Percentiles rank a stretch among this genome's conserved stretches.
phyloP scores from a whole-genome alignment of 92 coral and sea anemone genomes.

The Diadumene lineata region DNA sequence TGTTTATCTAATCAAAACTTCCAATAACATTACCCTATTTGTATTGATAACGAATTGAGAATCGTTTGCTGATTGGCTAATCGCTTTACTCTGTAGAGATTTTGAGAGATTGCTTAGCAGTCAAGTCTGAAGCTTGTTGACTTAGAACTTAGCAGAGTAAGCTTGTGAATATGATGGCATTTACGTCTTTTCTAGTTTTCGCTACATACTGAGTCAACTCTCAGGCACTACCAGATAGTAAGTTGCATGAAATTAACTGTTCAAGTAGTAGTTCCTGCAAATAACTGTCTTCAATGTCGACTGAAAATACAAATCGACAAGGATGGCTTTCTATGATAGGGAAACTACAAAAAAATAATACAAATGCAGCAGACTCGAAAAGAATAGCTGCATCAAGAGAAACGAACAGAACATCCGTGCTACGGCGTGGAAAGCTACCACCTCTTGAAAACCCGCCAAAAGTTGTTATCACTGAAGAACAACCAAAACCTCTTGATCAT shows the following conservation, averaged over 20 bases:
- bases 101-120: conserved; percentile 23
- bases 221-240: too few species aligned
- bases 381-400: background rate
- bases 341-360: background rate
- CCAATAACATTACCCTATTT: conserved; percentile 9
- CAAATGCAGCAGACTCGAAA: conserved; percentile 8
- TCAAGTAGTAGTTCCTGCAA: too few species aligned
- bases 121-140: conserved; percentile 25
- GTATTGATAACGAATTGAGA: conserved; percentile 9
- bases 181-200: too few species aligned
- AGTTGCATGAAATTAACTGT: too few species aligned
- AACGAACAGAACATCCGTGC: background rate
- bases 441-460: conserved; percentile 20
- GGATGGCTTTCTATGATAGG: background rate
- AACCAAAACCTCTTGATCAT: background rate
- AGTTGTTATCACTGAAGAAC: background rate
- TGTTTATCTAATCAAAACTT: conserved; percentile 17
- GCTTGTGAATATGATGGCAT: conserved; percentile 6
- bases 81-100: background rate
- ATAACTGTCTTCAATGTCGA: background rate
- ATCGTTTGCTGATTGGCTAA: conserved; percentile 24
- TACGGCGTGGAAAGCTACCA: conserved; percentile 8
- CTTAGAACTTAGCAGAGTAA: conserved; percentile 19
- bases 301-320: background rate
- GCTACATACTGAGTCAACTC: too few species aligned